A percentile compares a stretch with the other conserved stretches of the same genome.
Evolutionary conservation across 2,797 vertebrate genomes (phyloP).

Genomic region (Acipenser oxyrinchus): DNA sequence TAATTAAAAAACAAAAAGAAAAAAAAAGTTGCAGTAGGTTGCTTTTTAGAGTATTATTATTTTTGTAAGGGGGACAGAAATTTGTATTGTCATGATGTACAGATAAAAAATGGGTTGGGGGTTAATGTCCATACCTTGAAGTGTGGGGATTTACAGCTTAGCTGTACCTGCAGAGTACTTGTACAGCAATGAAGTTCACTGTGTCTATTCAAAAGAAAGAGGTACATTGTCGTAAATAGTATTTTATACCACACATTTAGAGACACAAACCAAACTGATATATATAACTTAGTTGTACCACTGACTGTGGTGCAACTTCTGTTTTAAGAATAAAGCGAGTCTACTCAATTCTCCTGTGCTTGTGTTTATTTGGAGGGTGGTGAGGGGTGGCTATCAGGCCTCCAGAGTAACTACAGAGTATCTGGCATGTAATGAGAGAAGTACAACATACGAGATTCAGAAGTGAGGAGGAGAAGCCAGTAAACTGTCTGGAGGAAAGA

Average conservation of each 20-base stretch:
- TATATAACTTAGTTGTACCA: slow-evolving; percentile 51
- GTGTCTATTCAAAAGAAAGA: slow-evolving; percentile 94
- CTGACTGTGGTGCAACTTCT: slow-evolving; percentile 60
- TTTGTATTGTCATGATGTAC: slow-evolving; percentile 99
- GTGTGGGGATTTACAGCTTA: slow-evolving; percentile 96
- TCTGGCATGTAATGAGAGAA: too few relatives aligned
- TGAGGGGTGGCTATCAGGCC: slow-evolving; percentile 27
- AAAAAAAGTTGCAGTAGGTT: slow-evolving; percentile 84
- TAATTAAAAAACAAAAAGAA: slow-evolving; percentile 74
- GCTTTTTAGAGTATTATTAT: slow-evolving; percentile 99
- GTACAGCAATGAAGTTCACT: slow-evolving; percentile 99
- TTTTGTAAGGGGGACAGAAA: slow-evolving; percentile 95
- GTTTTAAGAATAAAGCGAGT: slow-evolving; percentile 75
- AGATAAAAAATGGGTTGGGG: slow-evolving; percentile 80
- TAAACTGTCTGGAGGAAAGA: too few relatives aligned
- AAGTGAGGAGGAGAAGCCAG: too few relatives aligned
- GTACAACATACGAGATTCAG: too few relatives aligned
- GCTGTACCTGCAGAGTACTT: slow-evolving; percentile 97
- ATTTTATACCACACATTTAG: slow-evolving; percentile 98
- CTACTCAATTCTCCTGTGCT: slow-evolving; percentile 55
- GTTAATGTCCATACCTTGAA: slow-evolving; percentile 91
- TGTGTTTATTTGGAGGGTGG: slow-evolving; percentile 52
- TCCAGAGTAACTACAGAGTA: too few relatives aligned
- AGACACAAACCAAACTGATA: slow-evolving; percentile 73
- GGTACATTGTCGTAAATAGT: slow-evolving; percentile 97